These are phyloP conservation scores for Emys orbicularis DNA, from an alignment of 2,797 vertebrate genomes.

Conservation along the genomic window DNA sequence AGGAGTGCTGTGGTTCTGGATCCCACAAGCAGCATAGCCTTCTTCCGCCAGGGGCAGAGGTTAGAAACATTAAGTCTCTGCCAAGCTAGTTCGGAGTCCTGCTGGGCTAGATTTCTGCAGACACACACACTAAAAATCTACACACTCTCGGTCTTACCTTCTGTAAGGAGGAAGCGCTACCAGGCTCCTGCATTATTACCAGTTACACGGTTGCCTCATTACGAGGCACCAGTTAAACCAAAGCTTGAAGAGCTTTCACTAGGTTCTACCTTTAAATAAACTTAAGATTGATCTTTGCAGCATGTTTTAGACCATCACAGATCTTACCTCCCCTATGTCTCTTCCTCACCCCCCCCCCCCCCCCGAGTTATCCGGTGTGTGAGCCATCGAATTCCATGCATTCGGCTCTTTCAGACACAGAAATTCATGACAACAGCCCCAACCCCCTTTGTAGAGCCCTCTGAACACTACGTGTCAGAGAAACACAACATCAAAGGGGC, in stretches of 20 bases:
- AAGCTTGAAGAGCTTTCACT: background rate
- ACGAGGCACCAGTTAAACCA: background rate
- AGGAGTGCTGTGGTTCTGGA: background rate
- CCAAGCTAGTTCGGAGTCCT: background rate
- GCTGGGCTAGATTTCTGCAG: background rate
- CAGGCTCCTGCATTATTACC: background rate
- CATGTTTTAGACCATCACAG: background rate
- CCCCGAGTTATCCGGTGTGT: background rate
- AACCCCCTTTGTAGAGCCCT: accelerated
- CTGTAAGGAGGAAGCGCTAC: background rate
- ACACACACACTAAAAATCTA: too few relatives aligned
- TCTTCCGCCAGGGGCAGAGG: background rate
- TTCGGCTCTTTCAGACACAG: background rate
- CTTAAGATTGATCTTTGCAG: background rate
- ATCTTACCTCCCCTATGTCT: background rate
- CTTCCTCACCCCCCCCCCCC: background rate
- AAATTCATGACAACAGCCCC: background rate
- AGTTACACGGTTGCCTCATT: background rate
- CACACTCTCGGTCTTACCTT: background rate
- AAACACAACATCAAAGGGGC: background rate
- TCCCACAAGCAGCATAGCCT: background rate
- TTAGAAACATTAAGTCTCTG: background rate
- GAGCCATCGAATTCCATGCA: background rate
- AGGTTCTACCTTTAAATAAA: background rate
- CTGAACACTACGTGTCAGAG: background rate